Evolutionary conservation across 1,140 invertebrate species (phyloP), one percentile per base, ranked within the genome.

Genomic region (Hestina assimilis): DNA sequence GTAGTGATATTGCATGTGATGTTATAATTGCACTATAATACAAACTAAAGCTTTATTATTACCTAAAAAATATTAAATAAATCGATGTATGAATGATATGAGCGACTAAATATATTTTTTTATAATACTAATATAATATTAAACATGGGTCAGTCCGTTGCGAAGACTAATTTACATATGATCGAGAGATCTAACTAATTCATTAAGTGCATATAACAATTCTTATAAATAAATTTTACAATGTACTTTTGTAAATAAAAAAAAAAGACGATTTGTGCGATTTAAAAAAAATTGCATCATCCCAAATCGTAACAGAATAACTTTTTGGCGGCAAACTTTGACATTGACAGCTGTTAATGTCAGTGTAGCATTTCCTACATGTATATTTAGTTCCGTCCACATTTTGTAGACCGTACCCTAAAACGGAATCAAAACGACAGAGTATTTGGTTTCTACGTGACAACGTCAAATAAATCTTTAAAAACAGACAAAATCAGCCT

Each of bases 1-100:
- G n/a, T n/a, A 48, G 28, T 35, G 29, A 54, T 20, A 26, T 17
- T 40, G 23, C 20, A 28, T 59, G 56, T 59, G 56, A 58, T 59
- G 47, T 33, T 41, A 26, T 20, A 51, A 58, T 58, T 51, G 47
- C 55, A 35, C 55, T 51, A 45, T 11, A 31, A 41, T 47, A 56
- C 42, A 33, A 48, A 57, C 38, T 46, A 59, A 59, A 43, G 29
- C 28, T 50, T n/a, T 43, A 42, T 5, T 15, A 6, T 45, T 43
- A 31, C 45, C 14, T 28, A 46, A 42, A 33, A n/a, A n/a, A n/a
- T n/a, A 35, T 45, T 42, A 56, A 59, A 59, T 59, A 51, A 59
- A 59, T 59, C 56, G 56, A 69, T 69, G 62, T 60, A 65, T 65
- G 58, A 47, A 64, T 46, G 55, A 65, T 47, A 68, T 69, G 66